These are phyloP conservation scores for Neoniphon sammara DNA, from an alignment of 2,797 vertebrate species.

Conservation along the genomic window DNA sequence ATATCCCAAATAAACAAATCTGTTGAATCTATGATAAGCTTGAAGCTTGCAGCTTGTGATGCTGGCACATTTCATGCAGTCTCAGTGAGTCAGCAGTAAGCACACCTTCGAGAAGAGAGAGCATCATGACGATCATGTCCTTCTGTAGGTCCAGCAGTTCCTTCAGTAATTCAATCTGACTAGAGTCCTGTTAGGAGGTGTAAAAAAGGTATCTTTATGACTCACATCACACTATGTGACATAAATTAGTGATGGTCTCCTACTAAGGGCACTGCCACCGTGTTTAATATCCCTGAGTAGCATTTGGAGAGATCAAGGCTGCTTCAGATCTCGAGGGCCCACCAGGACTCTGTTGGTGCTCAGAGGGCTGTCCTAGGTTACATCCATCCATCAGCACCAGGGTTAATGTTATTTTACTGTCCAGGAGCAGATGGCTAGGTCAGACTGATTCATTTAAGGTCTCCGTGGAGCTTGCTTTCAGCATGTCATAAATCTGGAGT, in stretches of 20 bases:
- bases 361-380: slow-evolving; percentile 55
- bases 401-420: slow-evolving; percentile 76
- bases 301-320: slow-evolving; percentile 62
- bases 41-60: slow-evolving; percentile 23
- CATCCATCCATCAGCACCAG: slow-evolving; percentile 75
- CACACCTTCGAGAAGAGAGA: slow-evolving; percentile 97
- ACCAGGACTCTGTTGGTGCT: slow-evolving; percentile 27
- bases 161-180: slow-evolving; percentile 97
- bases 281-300: slow-evolving; percentile 52
- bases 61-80: neutral
- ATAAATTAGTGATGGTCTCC: slow-evolving; percentile 27
- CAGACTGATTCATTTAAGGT: slow-evolving; percentile 70
- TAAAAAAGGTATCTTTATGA: slow-evolving; percentile 43
- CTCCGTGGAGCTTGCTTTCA: slow-evolving; percentile 61
- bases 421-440: slow-evolving; percentile 77
- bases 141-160: slow-evolving; percentile 97
- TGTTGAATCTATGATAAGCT: too few relatives aligned
- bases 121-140: slow-evolving; percentile 99
- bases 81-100: slow-evolving; percentile 11
- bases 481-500: slow-evolving; percentile 68
- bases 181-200: slow-evolving; percentile 89
- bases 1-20: slow-evolving; percentile 31
- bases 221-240: slow-evolving; percentile 45
- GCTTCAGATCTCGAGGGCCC: slow-evolving; percentile 39
- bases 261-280: slow-evolving; percentile 11